Percentiles rank a stretch among this genome's conserved stretches.
These are phyloP conservation scores for Pachyseris speciosa DNA, from an alignment of 64 coral and sea anemone genomes.

Conservation along the genomic window DNA sequence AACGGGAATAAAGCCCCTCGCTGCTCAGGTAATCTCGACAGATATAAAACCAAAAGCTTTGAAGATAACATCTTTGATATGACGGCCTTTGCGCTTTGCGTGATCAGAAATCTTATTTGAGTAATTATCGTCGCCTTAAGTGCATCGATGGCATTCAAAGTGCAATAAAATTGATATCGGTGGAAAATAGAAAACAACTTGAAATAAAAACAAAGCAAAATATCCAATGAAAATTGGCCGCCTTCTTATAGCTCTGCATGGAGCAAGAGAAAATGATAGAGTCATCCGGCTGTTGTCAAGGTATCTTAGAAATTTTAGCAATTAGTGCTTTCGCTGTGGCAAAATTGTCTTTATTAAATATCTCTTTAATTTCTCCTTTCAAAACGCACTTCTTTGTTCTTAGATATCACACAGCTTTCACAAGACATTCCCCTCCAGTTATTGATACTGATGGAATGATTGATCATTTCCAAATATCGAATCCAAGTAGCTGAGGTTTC, in stretches of 20 bases:
- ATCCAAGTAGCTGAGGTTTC: too few species aligned
- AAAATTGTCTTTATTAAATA: constrained; percentile 10
- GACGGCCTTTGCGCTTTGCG: background rate
- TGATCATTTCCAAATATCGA: too few species aligned
- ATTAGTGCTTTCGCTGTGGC: background rate
- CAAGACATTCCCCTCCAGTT: background rate
- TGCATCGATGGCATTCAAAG: background rate
- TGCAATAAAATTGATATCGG: background rate
- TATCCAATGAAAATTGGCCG: background rate
- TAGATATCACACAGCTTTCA: constrained; percentile 1
- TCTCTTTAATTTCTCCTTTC: background rate
- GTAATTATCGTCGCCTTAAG: background rate
- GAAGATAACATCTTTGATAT: background rate
- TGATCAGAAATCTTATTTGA: background rate
- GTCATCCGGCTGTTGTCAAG: background rate
- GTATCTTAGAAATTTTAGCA: background rate
- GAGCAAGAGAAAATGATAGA: too few species aligned
- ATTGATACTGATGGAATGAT: too few species aligned
- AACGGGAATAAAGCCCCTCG: background rate
- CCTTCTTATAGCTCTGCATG: background rate
- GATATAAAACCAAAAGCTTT: background rate
- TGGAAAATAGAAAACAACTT: background rate
- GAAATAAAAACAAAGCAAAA: background rate
- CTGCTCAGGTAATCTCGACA: background rate
- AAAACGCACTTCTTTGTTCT: background rate